A percentile compares a stretch with the other conserved stretches of the same genome.
These are phyloP conservation scores for Macrosiphum euphorbiae DNA, from an alignment of 2,888 invertebrate species.

Conservation along the genomic window DNA sequence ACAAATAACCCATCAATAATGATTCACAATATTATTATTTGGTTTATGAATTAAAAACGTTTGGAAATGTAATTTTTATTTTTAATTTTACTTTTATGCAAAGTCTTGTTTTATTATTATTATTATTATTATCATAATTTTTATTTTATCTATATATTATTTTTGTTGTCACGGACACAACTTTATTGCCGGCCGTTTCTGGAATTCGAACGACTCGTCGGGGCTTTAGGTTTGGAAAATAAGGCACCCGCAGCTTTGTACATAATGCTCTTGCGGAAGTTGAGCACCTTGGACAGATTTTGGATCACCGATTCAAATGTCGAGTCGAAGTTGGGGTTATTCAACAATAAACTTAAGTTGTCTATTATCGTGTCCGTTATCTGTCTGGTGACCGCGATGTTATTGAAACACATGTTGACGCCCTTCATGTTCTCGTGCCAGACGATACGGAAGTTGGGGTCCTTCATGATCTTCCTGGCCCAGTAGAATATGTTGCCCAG, in stretches of 20 bases:
- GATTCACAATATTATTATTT: neutral
- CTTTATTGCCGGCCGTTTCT: neutral
- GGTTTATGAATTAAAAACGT: neutral
- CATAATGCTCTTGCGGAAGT: neutral
- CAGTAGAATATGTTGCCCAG: neutral
- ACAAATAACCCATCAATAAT: neutral
- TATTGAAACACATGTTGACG: neutral
- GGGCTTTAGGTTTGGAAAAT: neutral
- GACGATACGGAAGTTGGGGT: neutral
- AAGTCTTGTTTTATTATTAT: neutral
- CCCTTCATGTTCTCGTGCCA: neutral
- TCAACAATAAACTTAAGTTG: neutral
- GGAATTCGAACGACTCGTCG: too few relatives aligned
- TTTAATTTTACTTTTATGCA: neutral
- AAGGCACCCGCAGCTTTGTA: neutral
- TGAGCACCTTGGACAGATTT: neutral
- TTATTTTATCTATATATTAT: neutral
- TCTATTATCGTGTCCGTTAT: neutral
- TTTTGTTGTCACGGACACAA: neutral
- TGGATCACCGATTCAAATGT: neutral
- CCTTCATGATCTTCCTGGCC: neutral
- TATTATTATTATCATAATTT: neutral
- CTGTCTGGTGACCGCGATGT: rapidly evolving
- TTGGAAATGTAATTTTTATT: neutral
- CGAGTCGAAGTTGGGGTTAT: neutral